Evolutionary conservation across 2,888 invertebrate genomes (phyloP), one percentile per base, ranked within the genome.

Genomic region (Drymonia ruficornis): DNA sequence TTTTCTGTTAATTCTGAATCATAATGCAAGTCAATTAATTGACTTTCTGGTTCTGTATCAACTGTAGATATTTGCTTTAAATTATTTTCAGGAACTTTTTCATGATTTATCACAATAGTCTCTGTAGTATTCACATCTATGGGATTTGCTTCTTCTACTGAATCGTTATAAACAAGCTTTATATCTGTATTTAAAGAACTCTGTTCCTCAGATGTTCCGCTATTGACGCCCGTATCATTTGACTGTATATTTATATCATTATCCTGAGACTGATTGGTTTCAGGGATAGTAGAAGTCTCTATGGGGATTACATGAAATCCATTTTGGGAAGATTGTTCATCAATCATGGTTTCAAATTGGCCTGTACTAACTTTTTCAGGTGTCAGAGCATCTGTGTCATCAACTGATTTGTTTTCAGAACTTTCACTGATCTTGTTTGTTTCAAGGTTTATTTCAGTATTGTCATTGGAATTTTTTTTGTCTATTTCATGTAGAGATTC

Each of bases 121-220:
- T 84, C 83, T 46, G 83, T 68, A 59, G 81, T 55, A 52, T 43
- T 55, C 43, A 45, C 23, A 7, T 18, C 8, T 13, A 52, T 61
- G 34, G 55, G 54, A 40, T 67, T 76, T 62, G 84, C 82, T 44
- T 66, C 61, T 56, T 68, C 68, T 45, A 63, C 28, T 18, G 71
- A 76, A 56, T 74, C 67, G 69, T 76, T 74, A 48, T 76, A 72
- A 29, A 77, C 68, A 59, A 80, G 59, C 49, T 61, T 68, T 34
- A 77, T 68, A 48, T 68, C 70, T 34, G 68, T 56, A 54, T 76
- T 74, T 38, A 74, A 57, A 71, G 66, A 59, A 73, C 63, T 56
- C 63, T 55, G 61, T 68, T 57, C 52, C 43, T 56, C 42, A 53
- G 59, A 52, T 34, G 16, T 38, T 42, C 34, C 51, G n/a, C 16